A percentile compares a stretch with the other conserved stretches of the same genome.
Conservation (phyloP, 2,797 vertebrate genomes). For the Gymnopithys bicolor region DNA sequence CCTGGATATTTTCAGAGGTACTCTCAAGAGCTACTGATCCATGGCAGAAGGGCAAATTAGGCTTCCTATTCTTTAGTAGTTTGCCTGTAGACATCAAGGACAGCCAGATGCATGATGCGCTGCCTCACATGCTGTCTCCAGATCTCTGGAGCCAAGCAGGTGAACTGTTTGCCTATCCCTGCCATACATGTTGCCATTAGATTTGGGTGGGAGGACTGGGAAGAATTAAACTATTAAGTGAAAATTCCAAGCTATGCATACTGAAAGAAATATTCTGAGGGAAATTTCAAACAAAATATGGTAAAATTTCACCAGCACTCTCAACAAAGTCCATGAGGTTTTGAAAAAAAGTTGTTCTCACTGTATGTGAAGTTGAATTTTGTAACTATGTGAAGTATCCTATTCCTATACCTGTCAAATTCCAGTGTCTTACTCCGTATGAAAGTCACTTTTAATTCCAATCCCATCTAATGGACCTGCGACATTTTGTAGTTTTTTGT, state of each 20-base stretch:
- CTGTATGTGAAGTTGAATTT: background rate
- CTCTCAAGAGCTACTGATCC: background rate
- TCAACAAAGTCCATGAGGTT: background rate
- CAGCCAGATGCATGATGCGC: background rate
- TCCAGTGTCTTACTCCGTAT: background rate
- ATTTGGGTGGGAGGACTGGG: rapidly evolving
- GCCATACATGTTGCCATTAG: background rate
- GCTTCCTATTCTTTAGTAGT: background rate
- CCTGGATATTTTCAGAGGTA: background rate
- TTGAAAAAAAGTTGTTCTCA: background rate
- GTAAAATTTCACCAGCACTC: background rate
- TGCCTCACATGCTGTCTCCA: rapidly evolving
- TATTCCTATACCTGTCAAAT: background rate
- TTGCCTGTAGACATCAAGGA: background rate
- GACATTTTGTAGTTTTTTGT: background rate
- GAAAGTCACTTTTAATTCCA: background rate
- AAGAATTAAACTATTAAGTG: background rate
- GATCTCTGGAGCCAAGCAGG: background rate
- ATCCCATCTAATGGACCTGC: background rate
- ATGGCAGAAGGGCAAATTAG: background rate
- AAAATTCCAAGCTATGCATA: background rate
- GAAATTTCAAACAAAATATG: background rate
- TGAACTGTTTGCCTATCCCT: background rate
- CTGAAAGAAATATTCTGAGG: background rate
- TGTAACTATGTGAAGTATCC: background rate